phyloP scores from a whole-genome alignment of 2,888 invertebrate species.

The Epirrhoe tristata region DNA sequence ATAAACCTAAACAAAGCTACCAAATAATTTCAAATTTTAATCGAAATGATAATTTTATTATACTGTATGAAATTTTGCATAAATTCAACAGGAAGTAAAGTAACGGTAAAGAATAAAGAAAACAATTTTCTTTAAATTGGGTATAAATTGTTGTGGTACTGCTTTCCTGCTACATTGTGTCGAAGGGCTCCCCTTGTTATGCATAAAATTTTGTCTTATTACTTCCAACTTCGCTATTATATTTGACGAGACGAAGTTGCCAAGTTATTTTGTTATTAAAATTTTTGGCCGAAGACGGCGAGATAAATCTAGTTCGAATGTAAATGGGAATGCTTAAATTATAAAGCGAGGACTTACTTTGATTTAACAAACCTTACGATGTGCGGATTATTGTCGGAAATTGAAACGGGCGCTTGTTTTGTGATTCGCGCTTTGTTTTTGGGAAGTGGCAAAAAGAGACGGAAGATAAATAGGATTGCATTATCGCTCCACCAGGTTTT shows the following conservation, averaged over 20 bases:
- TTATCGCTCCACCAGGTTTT: slow-evolving; percentile 11
- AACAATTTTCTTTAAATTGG: not conserved
- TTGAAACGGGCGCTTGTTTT: slow-evolving; percentile 49
- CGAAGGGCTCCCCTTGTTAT: slow-evolving; percentile 77
- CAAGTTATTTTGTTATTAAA: slow-evolving; percentile 85
- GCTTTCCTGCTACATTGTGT: slow-evolving; percentile 14
- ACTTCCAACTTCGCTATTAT: slow-evolving; percentile 84
- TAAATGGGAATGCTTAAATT: slow-evolving; percentile 80
- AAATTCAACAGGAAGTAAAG: not conserved
- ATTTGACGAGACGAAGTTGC: slow-evolving; percentile 82
- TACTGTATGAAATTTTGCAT: no score
- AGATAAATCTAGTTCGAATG: slow-evolving; percentile 78
- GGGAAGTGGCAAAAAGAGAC: slow-evolving; percentile 10
- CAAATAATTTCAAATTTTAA: no score
- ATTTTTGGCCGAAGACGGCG: slow-evolving; percentile 76
- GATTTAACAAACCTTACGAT: slow-evolving; percentile 80
- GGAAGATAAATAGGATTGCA: slow-evolving; percentile 11
- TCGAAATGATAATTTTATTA: no score
- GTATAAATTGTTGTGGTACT: slow-evolving; percentile 27
- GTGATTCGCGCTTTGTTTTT: slow-evolving; percentile 14
- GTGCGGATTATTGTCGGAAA: slow-evolving; percentile 76
- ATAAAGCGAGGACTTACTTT: slow-evolving; percentile 80
- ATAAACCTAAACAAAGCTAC: no score
- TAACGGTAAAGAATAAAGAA: not conserved
- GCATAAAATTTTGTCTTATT: slow-evolving; percentile 85